Percentiles rank a stretch among this genome's conserved stretches.
These are phyloP conservation scores for Heliconius eleuchia DNA, from an alignment of 1,140 invertebrate species.

Conservation along the genomic window DNA sequence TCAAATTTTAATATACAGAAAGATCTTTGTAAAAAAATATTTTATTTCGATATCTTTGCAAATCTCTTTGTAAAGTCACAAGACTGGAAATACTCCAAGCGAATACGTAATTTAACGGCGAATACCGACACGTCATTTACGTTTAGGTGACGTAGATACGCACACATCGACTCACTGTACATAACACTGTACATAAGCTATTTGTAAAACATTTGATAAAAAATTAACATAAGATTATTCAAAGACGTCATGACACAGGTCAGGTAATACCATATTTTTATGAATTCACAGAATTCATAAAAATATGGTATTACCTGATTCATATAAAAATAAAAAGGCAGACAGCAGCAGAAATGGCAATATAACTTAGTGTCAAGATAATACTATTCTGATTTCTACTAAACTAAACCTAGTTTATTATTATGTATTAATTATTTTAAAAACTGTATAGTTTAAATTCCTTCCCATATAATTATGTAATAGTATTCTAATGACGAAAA, in stretches of 20 bases:
- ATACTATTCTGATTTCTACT: no score
- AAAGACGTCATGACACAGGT: background rate
- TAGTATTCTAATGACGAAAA: background rate
- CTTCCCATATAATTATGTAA: background rate
- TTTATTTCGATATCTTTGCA: background rate
- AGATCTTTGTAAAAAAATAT: background rate
- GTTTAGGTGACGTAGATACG: slow-evolving; percentile 26
- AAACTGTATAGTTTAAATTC: background rate
- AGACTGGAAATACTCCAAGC: slow-evolving; percentile 12
- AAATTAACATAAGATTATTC: background rate
- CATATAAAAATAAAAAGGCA: no score
- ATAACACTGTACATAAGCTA: background rate
- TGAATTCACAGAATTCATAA: background rate
- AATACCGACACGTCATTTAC: slow-evolving; percentile 24
- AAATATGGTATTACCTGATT: background rate
- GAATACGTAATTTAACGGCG: slow-evolving; percentile 28
- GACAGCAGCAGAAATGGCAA: no score
- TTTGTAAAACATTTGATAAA: background rate
- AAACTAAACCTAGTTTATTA: no score
- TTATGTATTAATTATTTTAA: no score
- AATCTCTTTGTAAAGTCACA: background rate
- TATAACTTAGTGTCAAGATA: no score
- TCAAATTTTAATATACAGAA: background rate
- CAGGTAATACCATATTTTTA: no score
- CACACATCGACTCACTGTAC: background rate